Conservation (phyloP, 1,140 invertebrate genomes). For the Lutraria rhynchaena region DNA sequence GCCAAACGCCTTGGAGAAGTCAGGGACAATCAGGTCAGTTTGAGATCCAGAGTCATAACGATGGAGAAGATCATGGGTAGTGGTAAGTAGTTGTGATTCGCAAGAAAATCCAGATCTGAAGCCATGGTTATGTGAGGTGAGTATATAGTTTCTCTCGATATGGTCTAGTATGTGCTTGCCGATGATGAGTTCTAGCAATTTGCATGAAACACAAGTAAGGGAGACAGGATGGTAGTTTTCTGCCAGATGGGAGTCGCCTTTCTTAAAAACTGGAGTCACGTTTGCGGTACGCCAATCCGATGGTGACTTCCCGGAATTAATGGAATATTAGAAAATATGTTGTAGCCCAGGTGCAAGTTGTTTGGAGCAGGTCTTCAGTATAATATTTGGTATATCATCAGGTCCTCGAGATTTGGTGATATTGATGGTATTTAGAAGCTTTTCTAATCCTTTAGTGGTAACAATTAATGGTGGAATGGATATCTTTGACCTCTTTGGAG, state of each 20-base stretch:
- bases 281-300: conserved; percentile 37
- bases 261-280: conserved; percentile 44
- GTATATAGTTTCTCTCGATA: conserved; percentile 34
- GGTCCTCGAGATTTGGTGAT: conserved; percentile 4
- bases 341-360: conserved; percentile 1
- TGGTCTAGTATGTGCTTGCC: conserved; percentile 50
- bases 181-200: conserved; percentile 55
- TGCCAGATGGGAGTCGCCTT: conserved; percentile 46
- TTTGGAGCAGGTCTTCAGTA: conserved; percentile 23
- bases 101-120: conserved; percentile 2
- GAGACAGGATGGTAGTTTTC: conserved; percentile 54
- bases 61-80: not conserved
- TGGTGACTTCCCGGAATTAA: conserved; percentile 22
- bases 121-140: conserved; percentile 37
- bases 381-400: conserved; percentile 21
- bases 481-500: not conserved
- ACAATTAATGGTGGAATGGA: not conserved
- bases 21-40: not conserved
- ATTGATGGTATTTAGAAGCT: not conserved
- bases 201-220: conserved; percentile 43
- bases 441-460: not conserved
- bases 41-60: not conserved
- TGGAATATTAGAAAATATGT: conserved; percentile 5
- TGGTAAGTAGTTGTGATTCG: not conserved
- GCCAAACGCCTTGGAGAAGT: conserved; percentile 26